Percentiles rank a stretch among this genome's conserved stretches.
phyloP scores from a whole-genome alignment of 1,140 invertebrate species.

The Lordiphosa stackelbergi region DNA sequence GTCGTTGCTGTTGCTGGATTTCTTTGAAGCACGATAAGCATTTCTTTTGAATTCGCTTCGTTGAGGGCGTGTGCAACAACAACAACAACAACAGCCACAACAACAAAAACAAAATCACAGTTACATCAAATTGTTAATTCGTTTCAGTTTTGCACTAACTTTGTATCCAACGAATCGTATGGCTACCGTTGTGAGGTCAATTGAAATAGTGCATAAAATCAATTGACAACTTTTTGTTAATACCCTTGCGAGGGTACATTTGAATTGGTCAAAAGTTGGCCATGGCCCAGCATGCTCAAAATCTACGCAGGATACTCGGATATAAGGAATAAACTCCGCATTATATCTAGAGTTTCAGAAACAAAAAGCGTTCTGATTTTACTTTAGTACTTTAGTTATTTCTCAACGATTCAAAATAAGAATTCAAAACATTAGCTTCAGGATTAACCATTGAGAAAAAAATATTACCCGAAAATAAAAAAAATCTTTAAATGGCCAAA shows the following conservation, averaged over 20 bases:
- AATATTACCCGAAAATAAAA: too few species aligned
- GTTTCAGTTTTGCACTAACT: slow-evolving; percentile 72
- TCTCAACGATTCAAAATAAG: too few species aligned
- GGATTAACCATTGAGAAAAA: too few species aligned
- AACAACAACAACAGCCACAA: slow-evolving; percentile 7
- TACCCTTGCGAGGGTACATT: not conserved
- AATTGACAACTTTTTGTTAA: slow-evolving; percentile 68
- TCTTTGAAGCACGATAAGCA: slow-evolving; percentile 74
- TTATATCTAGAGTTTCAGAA: too few species aligned
- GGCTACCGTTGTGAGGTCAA: slow-evolving; percentile 68
- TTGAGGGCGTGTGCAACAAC: slow-evolving; percentile 62
- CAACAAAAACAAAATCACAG: slow-evolving; percentile 57
- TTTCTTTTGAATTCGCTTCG: slow-evolving; percentile 72
- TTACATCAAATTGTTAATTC: slow-evolving; percentile 75
- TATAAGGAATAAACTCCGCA: too few species aligned
- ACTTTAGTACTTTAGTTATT: too few species aligned
- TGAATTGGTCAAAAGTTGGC: too few species aligned
- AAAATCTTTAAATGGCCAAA: too few species aligned
- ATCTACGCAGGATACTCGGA: too few species aligned
- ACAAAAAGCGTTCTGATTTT: too few species aligned
- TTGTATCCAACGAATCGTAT: slow-evolving; percentile 27
- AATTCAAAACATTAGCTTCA: too few species aligned
- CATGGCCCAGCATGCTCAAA: too few species aligned
- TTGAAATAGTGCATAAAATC: slow-evolving; percentile 75
- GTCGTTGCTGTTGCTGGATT: slow-evolving; percentile 53